A percentile compares a stretch with the other conserved stretches of the same genome.
These are phyloP conservation scores for Alviniconcha marisindica DNA, from an alignment of 1,140 invertebrate species.

Conservation along the genomic window DNA sequence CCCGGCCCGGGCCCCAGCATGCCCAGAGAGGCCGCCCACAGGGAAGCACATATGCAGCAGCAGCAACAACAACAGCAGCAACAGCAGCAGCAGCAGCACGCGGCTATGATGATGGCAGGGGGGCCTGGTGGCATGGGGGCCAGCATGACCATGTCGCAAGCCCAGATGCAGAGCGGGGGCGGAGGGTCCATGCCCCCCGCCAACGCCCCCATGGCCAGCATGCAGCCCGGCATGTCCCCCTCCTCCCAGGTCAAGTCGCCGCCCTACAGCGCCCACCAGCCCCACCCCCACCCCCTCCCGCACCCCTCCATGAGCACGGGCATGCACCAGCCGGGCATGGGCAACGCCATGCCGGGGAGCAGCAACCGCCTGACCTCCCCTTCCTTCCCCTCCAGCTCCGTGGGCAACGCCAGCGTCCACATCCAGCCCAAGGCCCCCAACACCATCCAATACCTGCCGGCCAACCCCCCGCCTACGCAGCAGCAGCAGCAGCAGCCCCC, in stretches of 20 bases:
- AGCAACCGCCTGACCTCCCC: constrained; percentile 43
- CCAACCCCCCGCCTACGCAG: constrained; percentile 75
- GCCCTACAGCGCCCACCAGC: constrained; percentile 47
- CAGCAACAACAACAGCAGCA: constrained; percentile 30
- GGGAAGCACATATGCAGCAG: constrained; percentile 11
- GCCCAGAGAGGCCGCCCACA: constrained; percentile 22
- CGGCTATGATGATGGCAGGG: constrained; percentile 36
- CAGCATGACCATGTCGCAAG: constrained; percentile 70
- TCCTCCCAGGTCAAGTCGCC: constrained; percentile 40
- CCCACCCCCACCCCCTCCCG: constrained; percentile 47
- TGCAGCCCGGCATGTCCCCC: constrained; percentile 46
- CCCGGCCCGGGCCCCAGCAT: constrained; percentile 38
- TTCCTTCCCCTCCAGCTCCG: constrained; percentile 57
- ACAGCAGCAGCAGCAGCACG: constrained; percentile 24
- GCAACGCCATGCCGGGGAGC: neutral
- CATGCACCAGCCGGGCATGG: constrained; percentile 30
- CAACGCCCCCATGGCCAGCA: constrained; percentile 37
- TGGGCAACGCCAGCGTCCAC: constrained; percentile 76
- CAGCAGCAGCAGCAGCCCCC: constrained; percentile 70
- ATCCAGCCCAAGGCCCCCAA: constrained; percentile 98
- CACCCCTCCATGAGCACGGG: constrained; percentile 48
- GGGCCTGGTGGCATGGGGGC: neutral
- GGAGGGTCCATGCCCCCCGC: constrained; percentile 35
- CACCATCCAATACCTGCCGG: constrained; percentile 98
- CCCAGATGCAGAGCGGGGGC: constrained; percentile 56